phyloP scores from a whole-genome alignment of 2,888 invertebrate genomes.

The Aporophyla nigra region DNA sequence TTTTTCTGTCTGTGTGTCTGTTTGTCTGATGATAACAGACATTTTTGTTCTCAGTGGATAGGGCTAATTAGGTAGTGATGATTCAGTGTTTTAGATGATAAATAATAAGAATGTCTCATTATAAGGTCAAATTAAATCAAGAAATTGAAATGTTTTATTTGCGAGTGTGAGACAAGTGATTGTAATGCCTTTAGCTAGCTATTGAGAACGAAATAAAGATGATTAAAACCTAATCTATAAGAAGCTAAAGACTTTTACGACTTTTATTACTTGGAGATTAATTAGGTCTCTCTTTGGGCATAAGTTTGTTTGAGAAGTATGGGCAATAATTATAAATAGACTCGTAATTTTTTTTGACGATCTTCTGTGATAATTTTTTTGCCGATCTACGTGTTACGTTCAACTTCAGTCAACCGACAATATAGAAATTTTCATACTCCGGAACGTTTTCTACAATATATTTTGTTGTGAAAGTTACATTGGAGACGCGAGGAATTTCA shows the following conservation, averaged over 20 bases:
- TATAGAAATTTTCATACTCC: neutral
- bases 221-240: neutral
- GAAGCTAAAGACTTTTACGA: neutral
- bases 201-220: neutral
- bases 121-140: neutral
- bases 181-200: too few relatives aligned
- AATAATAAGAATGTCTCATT: neutral
- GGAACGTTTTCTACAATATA: slow-evolving; percentile 41
- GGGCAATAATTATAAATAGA: neutral
- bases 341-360: too few relatives aligned
- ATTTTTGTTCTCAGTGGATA: slow-evolving; percentile 34
- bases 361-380: too few relatives aligned
- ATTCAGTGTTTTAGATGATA: neutral
- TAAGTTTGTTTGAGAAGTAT: neutral
- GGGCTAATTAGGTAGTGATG: slow-evolving; percentile 16
- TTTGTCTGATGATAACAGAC: slow-evolving; percentile 40
- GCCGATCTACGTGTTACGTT: too few relatives aligned
- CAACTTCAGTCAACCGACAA: neutral
- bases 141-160: too few relatives aligned
- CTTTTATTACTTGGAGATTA: neutral
- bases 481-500: slow-evolving; percentile 39
- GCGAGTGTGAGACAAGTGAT: neutral
- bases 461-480: slow-evolving; percentile 57
- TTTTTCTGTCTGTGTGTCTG: neutral
- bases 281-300: neutral